Conservation (phyloP, 2,797 vertebrate species). For the Zalophus californianus region DNA sequence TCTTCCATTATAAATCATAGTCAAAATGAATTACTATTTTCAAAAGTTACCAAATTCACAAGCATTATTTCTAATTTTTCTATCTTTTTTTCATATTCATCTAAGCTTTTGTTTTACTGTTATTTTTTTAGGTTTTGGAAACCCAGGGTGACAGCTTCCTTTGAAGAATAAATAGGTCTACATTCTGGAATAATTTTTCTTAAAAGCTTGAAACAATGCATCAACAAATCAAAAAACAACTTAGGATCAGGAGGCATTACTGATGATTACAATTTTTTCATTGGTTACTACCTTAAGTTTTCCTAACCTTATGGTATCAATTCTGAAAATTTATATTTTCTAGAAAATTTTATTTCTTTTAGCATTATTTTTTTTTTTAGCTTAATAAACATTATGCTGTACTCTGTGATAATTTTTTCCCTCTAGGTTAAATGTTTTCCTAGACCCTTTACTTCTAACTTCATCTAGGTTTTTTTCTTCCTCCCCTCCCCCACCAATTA, state of each 20-base stretch:
- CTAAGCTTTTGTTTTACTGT: background rate
- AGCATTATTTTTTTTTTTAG: background rate
- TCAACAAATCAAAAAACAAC: background rate
- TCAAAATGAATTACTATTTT: conserved; percentile 5
- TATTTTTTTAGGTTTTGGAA: conserved; percentile 49
- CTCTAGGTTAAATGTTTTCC: background rate
- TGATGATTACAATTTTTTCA: background rate
- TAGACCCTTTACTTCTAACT: background rate
- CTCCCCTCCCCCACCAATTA: background rate
- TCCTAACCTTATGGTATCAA: background rate
- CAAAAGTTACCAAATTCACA: background rate
- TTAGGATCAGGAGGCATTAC: conserved; percentile 23
- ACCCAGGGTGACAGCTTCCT: background rate
- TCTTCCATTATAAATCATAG: background rate
- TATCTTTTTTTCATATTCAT: conserved; percentile 11
- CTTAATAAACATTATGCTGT: background rate
- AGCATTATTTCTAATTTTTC: conserved; percentile 22
- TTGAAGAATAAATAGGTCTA: background rate
- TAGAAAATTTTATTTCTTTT: background rate
- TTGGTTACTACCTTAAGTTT: background rate
- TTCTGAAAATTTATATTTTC: background rate
- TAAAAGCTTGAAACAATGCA: background rate
- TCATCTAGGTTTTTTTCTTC: background rate
- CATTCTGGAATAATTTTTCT: background rate
- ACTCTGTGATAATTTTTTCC: background rate